These are phyloP conservation scores for Toxonevra muliebris DNA, from an alignment of 2,888 invertebrate species.

Conservation along the genomic window DNA sequence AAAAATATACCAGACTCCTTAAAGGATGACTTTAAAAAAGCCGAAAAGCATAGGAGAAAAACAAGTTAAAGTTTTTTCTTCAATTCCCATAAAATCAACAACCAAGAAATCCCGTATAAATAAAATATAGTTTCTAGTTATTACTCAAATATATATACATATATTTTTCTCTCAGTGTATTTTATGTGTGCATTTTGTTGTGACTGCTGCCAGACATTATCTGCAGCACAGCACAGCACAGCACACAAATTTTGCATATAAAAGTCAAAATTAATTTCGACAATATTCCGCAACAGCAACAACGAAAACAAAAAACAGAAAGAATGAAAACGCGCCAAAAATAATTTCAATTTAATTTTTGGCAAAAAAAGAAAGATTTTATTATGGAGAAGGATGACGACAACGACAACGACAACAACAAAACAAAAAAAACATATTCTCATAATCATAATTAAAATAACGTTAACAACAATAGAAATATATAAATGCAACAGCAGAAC, in stretches of 20 bases:
- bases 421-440: neutral
- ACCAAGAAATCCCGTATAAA: too few species aligned
- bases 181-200: neutral
- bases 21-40: too few species aligned
- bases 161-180: neutral
- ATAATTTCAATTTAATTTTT: too few species aligned
- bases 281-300: neutral
- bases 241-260: neutral
- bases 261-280: neutral
- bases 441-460: conserved; percentile 3
- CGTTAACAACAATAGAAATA: conserved; percentile 3
- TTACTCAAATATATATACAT: too few species aligned
- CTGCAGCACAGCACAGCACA: neutral
- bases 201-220: neutral
- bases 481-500: neutral
- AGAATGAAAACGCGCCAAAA: neutral
- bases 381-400: too few species aligned
- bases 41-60: too few species aligned
- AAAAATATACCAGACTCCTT: too few species aligned
- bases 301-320: neutral
- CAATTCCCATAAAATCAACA: too few species aligned
- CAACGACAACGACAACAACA: neutral
- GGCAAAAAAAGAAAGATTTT: too few species aligned
- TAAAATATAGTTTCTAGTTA: too few species aligned
- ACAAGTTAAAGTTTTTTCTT: too few species aligned